These are phyloP conservation scores for Calidris pygmaea DNA, from an alignment of 2,113 vertebrate species.

Conservation along the genomic window DNA sequence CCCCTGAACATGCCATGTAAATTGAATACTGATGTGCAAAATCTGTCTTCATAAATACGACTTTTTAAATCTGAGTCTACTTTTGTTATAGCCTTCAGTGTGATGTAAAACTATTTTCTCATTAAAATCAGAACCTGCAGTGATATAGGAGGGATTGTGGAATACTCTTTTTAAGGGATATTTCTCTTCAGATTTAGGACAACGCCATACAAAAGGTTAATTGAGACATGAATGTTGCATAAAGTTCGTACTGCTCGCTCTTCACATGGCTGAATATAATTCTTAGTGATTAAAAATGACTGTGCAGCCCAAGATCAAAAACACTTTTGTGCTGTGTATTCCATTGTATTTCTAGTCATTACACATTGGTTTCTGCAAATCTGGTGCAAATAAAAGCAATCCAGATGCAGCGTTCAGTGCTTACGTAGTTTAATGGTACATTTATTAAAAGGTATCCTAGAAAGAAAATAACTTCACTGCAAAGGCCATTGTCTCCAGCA, in stretches of 20 bases:
- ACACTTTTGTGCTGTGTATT: not conserved
- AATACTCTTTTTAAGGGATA: not conserved
- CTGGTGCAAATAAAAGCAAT: not conserved
- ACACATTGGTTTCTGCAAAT: not conserved
- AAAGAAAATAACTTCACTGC: not conserved
- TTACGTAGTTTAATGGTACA: not conserved
- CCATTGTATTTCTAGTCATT: not conserved
- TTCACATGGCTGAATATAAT: not conserved
- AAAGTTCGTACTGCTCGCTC: not conserved
- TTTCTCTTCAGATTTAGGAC: not conserved
- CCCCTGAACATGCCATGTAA: constrained; percentile 56
- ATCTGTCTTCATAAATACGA: not conserved
- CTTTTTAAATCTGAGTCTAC: not conserved
- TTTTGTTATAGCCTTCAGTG: not conserved
- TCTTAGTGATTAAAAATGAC: constrained; percentile 24
- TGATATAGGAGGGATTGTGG: not conserved
- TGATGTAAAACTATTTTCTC: not conserved
- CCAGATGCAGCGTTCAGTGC: not conserved
- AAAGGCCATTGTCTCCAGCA: not conserved
- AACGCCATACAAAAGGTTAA: not conserved
- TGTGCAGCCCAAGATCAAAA: not conserved
- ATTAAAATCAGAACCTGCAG: not conserved
- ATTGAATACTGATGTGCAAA: constrained; percentile 64
- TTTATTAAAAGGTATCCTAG: constrained; percentile 8
- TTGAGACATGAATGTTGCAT: not conserved